Conservation (phyloP, 2,888 invertebrate species). For the Arctia plantaginis region DNA sequence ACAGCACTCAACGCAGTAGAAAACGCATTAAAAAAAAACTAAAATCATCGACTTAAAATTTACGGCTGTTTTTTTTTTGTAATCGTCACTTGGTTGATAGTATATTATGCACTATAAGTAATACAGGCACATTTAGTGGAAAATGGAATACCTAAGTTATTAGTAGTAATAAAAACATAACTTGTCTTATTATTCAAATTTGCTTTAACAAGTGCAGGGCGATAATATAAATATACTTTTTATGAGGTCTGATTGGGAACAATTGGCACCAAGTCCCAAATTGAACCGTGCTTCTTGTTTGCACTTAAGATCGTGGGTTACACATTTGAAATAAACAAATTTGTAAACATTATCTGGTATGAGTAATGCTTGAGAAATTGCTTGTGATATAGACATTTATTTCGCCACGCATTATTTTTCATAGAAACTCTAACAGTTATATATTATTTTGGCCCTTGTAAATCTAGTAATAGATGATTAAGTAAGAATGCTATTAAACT, state of each 20-base stretch:
- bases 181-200: background rate
- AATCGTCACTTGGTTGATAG: background rate
- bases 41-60: background rate
- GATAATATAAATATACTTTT: constrained; percentile 11
- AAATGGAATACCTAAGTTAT: background rate
- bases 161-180: background rate
- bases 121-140: too few species aligned
- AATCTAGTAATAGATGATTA: background rate
- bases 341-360: background rate
- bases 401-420: background rate
- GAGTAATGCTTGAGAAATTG: background rate
- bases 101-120: too few species aligned
- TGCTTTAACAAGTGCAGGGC: background rate
- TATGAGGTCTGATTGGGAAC: constrained; percentile 11
- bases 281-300: constrained; percentile 11
- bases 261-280: constrained; percentile 17
- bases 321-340: background rate
- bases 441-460: background rate
- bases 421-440: too few species aligned
- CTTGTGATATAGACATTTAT: background rate
- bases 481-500: background rate
- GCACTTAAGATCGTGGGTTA: background rate
- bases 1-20: too few species aligned
- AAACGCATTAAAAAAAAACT: too few species aligned
- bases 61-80: background rate